Evolutionary conservation across 2,113 vertebrate species (phyloP).

Genomic region (Oreochromis aureus): DNA sequence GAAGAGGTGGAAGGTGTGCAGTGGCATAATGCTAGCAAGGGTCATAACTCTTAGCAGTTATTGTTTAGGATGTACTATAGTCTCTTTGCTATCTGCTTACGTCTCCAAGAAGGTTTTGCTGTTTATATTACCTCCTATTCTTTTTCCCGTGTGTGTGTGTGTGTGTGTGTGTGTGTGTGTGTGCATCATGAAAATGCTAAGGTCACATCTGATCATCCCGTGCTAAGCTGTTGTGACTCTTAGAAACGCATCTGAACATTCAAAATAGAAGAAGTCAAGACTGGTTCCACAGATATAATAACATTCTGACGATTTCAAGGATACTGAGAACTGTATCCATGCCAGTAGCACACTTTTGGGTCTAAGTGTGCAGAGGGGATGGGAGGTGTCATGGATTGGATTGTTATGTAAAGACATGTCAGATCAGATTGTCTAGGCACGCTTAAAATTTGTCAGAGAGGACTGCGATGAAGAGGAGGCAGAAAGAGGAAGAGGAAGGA

Average conservation of each 20-base stretch:
- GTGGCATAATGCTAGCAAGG: slow-evolving; percentile 57
- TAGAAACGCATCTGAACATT: slow-evolving; percentile 25
- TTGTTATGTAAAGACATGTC: slow-evolving; percentile 72
- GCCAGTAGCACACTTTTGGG: slow-evolving; percentile 52
- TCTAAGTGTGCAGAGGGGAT: slow-evolving; percentile 16
- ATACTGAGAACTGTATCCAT: slow-evolving; percentile 34
- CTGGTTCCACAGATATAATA: slow-evolving; percentile 10
- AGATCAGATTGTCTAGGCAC: slow-evolving; percentile 59
- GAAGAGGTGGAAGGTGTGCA: slow-evolving; percentile 56
- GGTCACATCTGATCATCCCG: slow-evolving; percentile 46
- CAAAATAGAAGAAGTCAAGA: background rate
- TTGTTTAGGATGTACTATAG: slow-evolving; percentile 67
- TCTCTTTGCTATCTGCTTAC: slow-evolving; percentile 14
- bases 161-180: background rate
- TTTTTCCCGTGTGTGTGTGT: background rate
- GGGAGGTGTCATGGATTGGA: slow-evolving; percentile 56
- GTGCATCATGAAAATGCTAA: background rate
- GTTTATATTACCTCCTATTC: background rate
- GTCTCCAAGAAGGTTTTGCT: slow-evolving; percentile 9
- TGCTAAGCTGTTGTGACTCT: slow-evolving; percentile 22
- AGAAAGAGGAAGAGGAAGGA: slow-evolving; percentile 44
- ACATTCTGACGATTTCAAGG: slow-evolving; percentile 19
- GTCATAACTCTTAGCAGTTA: slow-evolving; percentile 64
- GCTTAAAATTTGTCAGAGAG: slow-evolving; percentile 67
- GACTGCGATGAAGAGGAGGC: slow-evolving; percentile 50